Percentiles rank a stretch among this genome's conserved stretches.
Conservation (phyloP, 2,888 invertebrate species). For the Melanophora roralis region DNA sequence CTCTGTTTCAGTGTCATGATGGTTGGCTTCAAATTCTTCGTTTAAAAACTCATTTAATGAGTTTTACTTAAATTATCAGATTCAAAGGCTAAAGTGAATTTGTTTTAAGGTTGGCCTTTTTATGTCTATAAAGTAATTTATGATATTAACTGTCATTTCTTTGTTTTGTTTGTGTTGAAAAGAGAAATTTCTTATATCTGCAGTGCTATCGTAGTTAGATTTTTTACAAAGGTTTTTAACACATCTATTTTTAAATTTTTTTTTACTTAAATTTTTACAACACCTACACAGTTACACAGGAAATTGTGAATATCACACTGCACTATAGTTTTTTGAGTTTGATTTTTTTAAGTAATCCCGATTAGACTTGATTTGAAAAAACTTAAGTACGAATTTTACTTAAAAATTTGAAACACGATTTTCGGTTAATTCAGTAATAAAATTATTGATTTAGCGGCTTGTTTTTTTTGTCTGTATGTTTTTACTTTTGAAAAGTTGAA, state of each 20-base stretch:
- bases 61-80: constrained; percentile 10
- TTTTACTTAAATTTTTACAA: background rate
- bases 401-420: too few species aligned
- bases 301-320: too few species aligned
- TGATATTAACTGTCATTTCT: constrained; percentile 27
- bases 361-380: too few species aligned
- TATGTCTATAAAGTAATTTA: constrained; percentile 6
- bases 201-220: background rate
- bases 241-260: background rate
- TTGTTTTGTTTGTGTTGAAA: background rate
- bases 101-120: constrained; percentile 17
- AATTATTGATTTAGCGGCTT: too few species aligned
- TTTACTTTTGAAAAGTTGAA: too few species aligned
- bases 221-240: background rate
- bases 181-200: constrained; percentile 7
- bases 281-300: too few species aligned
- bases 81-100: constrained; percentile 25
- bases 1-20: constrained; percentile 25
- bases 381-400: too few species aligned
- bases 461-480: too few species aligned
- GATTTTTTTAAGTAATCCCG: too few species aligned
- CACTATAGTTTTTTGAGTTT: too few species aligned
- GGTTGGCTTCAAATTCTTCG: background rate
- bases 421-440: too few species aligned
- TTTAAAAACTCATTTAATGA: constrained; percentile 35